Evolutionary conservation across 64 coral and sea anemone species (phyloP).

Genomic region (Montipora cactus): DNA sequence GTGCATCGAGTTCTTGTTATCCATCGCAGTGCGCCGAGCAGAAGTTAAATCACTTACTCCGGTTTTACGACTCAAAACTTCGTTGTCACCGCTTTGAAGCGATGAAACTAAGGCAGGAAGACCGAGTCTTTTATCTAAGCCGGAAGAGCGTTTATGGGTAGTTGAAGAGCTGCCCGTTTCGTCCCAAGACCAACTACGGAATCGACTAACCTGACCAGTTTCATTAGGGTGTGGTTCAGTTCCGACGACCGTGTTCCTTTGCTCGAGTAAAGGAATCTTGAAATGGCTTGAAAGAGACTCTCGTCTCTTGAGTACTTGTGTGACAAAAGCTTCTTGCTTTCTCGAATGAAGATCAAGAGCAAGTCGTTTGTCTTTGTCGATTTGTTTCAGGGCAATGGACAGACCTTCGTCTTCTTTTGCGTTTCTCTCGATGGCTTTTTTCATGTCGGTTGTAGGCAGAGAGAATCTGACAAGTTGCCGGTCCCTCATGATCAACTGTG

Average conservation of each 20-base stretch:
- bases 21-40: neutral
- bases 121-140: neutral
- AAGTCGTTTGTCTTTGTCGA: slow-evolving; percentile 24
- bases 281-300: neutral
- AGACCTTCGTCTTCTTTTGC: slow-evolving; percentile 10
- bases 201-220: neutral
- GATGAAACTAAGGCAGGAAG: neutral
- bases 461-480: neutral
- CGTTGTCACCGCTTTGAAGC: neutral
- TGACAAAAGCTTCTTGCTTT: slow-evolving; percentile 14
- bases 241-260: neutral
- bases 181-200: neutral
- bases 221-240: neutral
- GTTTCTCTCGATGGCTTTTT: slow-evolving; percentile 25
- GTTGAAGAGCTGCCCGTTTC: neutral
- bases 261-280: neutral
- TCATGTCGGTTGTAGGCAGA: neutral
- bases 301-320: neutral
- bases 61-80: neutral
- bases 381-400: neutral
- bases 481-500: neutral
- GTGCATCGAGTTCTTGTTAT: neutral
- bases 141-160: neutral
- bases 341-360: neutral
- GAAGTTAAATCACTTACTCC: neutral